A percentile compares a stretch with the other conserved stretches of the same genome.
Evolutionary conservation across 64 coral and sea anemone genomes (phyloP).

Genomic region (Pachyseris speciosa): DNA sequence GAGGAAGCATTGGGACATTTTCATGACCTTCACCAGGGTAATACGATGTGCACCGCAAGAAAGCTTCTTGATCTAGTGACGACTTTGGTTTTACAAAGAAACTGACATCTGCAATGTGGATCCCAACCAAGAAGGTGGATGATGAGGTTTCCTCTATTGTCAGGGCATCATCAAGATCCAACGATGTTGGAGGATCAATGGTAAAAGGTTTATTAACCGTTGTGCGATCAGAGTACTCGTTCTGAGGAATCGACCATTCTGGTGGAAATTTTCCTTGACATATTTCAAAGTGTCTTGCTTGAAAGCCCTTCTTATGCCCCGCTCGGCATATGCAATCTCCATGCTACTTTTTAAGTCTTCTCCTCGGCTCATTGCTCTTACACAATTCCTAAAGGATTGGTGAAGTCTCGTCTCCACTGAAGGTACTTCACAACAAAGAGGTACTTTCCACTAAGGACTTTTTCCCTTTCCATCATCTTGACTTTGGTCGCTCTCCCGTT

Average conservation of each 20-base stretch:
- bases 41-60: slow-evolving; percentile 70
- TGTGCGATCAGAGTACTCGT: slow-evolving; percentile 31
- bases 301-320: slow-evolving; percentile 46
- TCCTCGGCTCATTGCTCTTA: slow-evolving; percentile 41
- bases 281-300: slow-evolving; percentile 28
- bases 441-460: slow-evolving; percentile 64
- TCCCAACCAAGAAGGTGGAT: slow-evolving; percentile 51
- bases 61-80: slow-evolving; percentile 76
- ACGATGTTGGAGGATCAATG: slow-evolving; percentile 75
- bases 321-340: slow-evolving; percentile 71
- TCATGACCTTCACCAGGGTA: slow-evolving; percentile 61
- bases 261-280: slow-evolving; percentile 1
- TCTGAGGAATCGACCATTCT: slow-evolving; percentile 54
- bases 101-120: slow-evolving; percentile 92
- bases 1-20: slow-evolving; percentile 82
- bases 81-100: slow-evolving; percentile 73
- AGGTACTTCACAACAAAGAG: slow-evolving; percentile 80
- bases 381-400: slow-evolving; percentile 56
- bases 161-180: slow-evolving; percentile 90
- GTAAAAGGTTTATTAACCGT: slow-evolving; percentile 60
- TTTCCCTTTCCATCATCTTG: slow-evolving; percentile 46
- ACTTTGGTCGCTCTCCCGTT: background rate
- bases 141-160: slow-evolving; percentile 27
- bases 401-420: slow-evolving; percentile 69
- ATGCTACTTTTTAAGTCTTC: slow-evolving; percentile 53